phyloP scores from a whole-genome alignment of 1,140 invertebrate species.

The Cyclargus thomasi region DNA sequence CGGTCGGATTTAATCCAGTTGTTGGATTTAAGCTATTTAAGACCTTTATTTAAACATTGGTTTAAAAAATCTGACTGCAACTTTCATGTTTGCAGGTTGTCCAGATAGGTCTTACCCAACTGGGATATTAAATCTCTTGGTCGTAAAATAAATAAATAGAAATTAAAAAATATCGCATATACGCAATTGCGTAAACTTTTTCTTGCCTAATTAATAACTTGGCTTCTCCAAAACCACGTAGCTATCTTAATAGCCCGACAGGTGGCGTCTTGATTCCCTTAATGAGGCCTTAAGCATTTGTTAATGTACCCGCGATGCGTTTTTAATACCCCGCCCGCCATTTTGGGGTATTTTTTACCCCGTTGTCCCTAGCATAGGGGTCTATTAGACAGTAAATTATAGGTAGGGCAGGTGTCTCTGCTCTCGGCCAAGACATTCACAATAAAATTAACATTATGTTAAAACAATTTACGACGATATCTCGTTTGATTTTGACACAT shows the following conservation, averaged over 20 bases:
- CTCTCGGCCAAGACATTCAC: neutral
- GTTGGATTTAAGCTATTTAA: no score
- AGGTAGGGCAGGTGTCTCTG: slow-evolving; percentile 1
- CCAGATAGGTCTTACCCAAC: no score
- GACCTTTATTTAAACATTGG: no score
- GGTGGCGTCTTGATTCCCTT: slow-evolving; percentile 32
- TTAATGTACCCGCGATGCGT: slow-evolving; percentile 49
- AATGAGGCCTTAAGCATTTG: slow-evolving; percentile 57
- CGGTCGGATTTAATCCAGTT: no score
- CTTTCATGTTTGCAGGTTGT: no score
- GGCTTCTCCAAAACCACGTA: neutral
- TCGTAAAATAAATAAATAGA: no score
- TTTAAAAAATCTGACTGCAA: no score
- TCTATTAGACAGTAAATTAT: slow-evolving; percentile 23
- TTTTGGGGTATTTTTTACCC: slow-evolving; percentile 34
- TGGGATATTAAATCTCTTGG: no score
- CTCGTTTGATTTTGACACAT: neutral
- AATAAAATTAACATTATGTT: neutral
- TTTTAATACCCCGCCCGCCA: slow-evolving; percentile 45
- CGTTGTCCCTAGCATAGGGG: slow-evolving; percentile 23
- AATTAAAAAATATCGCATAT: no score
- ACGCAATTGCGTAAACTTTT: no score
- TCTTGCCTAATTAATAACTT: no score
- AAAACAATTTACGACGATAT: neutral
- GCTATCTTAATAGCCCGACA: slow-evolving; percentile 28